Evolutionary conservation across 2,888 invertebrate genomes (phyloP).

Genomic region (Mimas tiliae): DNA sequence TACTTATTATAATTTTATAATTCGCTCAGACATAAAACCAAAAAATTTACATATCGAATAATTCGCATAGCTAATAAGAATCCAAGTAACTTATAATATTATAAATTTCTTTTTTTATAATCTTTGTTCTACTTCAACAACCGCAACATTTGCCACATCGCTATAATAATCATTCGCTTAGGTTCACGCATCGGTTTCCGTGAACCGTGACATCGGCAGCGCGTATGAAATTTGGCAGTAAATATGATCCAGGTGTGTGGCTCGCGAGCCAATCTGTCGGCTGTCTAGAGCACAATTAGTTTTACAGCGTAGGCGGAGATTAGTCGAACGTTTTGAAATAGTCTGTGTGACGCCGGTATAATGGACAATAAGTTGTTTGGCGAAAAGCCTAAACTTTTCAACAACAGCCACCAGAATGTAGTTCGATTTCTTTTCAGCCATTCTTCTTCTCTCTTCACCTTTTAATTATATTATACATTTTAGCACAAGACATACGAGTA

Average conservation of each 20-base stretch:
- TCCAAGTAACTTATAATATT: background rate
- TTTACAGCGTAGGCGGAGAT: constrained; percentile 52
- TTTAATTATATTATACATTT: no score
- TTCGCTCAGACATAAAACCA: background rate
- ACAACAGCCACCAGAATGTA: background rate
- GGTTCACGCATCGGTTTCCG: background rate
- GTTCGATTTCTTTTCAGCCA: no score
- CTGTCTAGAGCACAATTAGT: constrained; percentile 55
- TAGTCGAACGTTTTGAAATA: constrained; percentile 58
- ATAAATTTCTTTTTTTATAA: background rate
- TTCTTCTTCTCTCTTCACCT: no score
- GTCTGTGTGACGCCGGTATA: constrained; percentile 36
- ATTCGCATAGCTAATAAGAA: background rate
- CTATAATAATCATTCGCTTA: background rate
- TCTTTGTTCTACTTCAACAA: background rate
- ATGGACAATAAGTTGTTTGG: constrained; percentile 14
- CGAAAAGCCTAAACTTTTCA: background rate
- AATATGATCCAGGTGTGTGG: constrained; percentile 22
- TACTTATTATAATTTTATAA: background rate
- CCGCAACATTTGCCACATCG: background rate
- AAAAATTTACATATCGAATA: background rate
- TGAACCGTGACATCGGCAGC: background rate
- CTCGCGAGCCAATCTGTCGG: constrained; percentile 51
- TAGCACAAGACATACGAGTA: no score
- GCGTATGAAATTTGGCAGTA: constrained; percentile 15